Evolutionary conservation across 2,797 vertebrate genomes (phyloP), one percentile per base, ranked within the genome.

Genomic region (Poecilia gillii): DNA sequence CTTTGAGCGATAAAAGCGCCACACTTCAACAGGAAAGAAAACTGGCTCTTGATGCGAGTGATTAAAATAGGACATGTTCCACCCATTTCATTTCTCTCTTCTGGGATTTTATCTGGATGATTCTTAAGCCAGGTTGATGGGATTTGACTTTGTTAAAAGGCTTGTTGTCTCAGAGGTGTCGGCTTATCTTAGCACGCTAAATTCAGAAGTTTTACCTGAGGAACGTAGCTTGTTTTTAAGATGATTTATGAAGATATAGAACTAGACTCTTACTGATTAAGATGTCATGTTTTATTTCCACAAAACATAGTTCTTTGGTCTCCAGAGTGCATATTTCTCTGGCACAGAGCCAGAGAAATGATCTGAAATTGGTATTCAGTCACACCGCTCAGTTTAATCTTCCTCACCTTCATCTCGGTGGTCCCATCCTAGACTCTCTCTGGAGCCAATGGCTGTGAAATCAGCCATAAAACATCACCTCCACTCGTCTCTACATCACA

Each of bases 361-460:
- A 93, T 93, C 92, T 88, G 91, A 76, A 73, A 23, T 83, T 45
- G 78, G 49, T 64, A 47, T 84, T 89, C 70, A 80, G 88, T 85
- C 87, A 89, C 85, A 72, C 79, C 36, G 79, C 80, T 51, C 74
- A 62, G 74, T 90, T 91, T 92, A 90, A 91, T 91, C 89, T 80
- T 85, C 87, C 75, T 84, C 82, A 33, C 79, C 45, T 73, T 89
- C 81, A 86, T 83, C 85, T 83, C 39, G 16, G 49, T 71, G 66
- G 80, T 39, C 75, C 83, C 31, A 51, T 84, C 81, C 66, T 6
- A 36, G 62, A 64, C 77, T 74, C 49, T 39, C 39, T 74, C 66
- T 51, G 3, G 72, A 74, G 74, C 84, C 66, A 73, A 75, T 33
- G 71, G 78, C 85, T 90, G 82, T 88, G 88, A 85, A 73, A 77